A percentile compares a stretch with the other conserved stretches of the same genome.
These are phyloP conservation scores for Ennomos fuscantarius DNA, from an alignment of 2,888 invertebrate genomes.

Conservation along the genomic window DNA sequence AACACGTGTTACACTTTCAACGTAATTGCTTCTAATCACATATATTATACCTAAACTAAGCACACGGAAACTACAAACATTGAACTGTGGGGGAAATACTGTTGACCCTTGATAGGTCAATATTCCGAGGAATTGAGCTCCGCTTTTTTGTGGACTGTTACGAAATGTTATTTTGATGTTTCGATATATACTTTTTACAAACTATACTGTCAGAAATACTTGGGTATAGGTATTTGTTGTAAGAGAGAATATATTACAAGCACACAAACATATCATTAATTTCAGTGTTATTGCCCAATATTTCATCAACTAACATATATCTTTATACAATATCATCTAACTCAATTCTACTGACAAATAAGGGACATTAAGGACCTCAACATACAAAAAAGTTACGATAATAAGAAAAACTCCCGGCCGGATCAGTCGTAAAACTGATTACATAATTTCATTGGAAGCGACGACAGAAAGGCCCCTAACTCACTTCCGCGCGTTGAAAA, in stretches of 20 bases:
- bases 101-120: constrained; percentile 19
- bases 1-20: constrained; percentile 80
- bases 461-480: constrained; percentile 71
- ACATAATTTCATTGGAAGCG: constrained; percentile 79
- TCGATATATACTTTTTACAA: not conserved
- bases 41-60: constrained; percentile 47
- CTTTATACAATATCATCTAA: constrained; percentile 2
- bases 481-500: constrained; percentile 72
- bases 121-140: constrained; percentile 7
- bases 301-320: constrained; percentile 12
- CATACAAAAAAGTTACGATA: constrained; percentile 54
- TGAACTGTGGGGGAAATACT: constrained; percentile 19
- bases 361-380: constrained; percentile 38
- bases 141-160: constrained; percentile 5
- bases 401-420: constrained; percentile 63
- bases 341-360: constrained; percentile 19
- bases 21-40: constrained; percentile 80
- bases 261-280: not conserved
- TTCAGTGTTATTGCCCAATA: constrained; percentile 3
- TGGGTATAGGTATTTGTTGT: too few species aligned
- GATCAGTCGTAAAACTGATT: constrained; percentile 78
- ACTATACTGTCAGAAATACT: too few species aligned
- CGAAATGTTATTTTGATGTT: constrained; percentile 1
- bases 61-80: constrained; percentile 41
- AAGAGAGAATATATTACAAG: too few species aligned